Conservation (phyloP, 2,113 vertebrate genomes). For the Gallinago media region DNA sequence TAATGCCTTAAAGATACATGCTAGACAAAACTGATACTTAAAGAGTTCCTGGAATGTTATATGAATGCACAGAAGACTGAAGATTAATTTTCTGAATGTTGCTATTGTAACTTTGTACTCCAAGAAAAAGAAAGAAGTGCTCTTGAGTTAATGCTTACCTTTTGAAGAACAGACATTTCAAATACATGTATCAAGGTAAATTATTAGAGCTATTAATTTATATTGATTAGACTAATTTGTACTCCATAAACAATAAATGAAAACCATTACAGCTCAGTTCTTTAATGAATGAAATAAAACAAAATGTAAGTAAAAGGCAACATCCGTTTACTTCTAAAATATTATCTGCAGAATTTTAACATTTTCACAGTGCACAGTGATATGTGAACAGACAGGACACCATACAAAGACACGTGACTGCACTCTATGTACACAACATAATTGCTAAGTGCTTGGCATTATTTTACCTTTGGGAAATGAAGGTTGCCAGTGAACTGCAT, state of each 20-base stretch:
- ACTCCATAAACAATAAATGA: not conserved
- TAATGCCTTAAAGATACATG: not conserved
- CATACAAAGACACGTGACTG: not conserved
- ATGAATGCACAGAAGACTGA: not conserved
- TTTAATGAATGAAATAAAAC: not conserved
- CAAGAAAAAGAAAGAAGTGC: not conserved
- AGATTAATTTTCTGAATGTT: not conserved
- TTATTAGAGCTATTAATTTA: not conserved
- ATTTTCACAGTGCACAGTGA: not conserved
- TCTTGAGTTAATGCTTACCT: not conserved
- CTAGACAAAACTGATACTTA: not conserved
- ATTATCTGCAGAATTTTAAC: not conserved
- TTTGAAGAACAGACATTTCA: not conserved
- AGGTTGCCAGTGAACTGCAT: conserved; percentile 94
- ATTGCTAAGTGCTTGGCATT: not conserved
- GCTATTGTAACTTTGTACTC: not conserved
- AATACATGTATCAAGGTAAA: not conserved
- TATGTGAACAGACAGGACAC: not conserved
- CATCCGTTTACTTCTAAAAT: not conserved
- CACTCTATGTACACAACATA: not conserved
- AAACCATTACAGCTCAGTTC: not conserved
- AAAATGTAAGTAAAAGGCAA: not conserved
- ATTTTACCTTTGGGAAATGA: conserved; percentile 84
- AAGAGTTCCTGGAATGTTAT: not conserved
- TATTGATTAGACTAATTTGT: not conserved